Evolutionary conservation across 1,140 invertebrate genomes (phyloP), one percentile per base, ranked within the genome.

Genomic region (Caerostris darwini): DNA sequence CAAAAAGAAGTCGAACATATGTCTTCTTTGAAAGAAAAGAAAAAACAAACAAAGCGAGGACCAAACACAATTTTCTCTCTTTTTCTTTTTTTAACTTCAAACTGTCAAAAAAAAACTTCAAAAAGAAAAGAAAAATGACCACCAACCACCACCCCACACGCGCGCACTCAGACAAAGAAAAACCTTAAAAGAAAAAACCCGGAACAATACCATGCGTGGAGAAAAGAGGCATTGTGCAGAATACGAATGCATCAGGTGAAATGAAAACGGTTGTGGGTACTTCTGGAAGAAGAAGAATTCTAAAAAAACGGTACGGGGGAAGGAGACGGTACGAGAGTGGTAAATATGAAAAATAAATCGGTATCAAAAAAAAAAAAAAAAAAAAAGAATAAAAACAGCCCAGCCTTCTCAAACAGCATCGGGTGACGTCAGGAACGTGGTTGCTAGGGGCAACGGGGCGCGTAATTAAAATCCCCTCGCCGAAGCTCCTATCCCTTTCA

Each of bases 381-480:
- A n/a, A n/a, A n/a, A 53, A 69, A 89, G 64, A 89, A 69, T 89
- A 34, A 77, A 77, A 77, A 34, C 69, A 10, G 59, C 59, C 61
- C 61, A 19, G 19, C 6, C 19, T 34, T 54, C n/a, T n/a, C 89
- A 19, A 59, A 57, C 67, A 81, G 69, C 89, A 50, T 58, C n/a
- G 17, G 57, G 64, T 92, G 92, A 93, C 92, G 92, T 93, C 92
- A 93, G 59, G 64, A 58, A 53, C 34, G 61, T 5, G 71, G 92
- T 93, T 93, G 83, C 92, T 53, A 12, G 19, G 12, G 92, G 59
- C 81, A 67, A 92, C 90, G 12, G 8, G 92, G 17, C n/a, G n/a
- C 83, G 83, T 93, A 93, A 93, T 93, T 93, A 93, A 93, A 93
- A 87, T 93, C 83, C 83, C 53, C 61, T 77, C 50, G 10, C 34